Base-by-base conservation (phyloP, 2,113 vertebrate species). In the Hippocampus zosterae region DNA sequence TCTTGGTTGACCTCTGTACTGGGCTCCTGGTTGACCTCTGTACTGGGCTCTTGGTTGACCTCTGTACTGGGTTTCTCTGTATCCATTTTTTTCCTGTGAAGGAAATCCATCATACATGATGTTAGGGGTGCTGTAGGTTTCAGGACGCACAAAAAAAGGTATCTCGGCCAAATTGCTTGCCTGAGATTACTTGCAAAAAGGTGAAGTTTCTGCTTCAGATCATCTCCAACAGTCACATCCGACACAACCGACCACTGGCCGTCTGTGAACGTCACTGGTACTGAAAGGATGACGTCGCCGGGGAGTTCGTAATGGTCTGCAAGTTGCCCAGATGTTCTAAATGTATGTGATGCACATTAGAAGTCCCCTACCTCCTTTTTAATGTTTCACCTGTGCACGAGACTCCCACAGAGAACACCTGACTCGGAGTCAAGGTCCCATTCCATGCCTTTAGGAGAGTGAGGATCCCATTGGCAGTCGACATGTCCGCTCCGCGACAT, bases 321-420 rank as follows among this genome's bases (percentile, higher is more conserved):
- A 67, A 40, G 64, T 1, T 50, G 5, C 33, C 48, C 40, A 42
- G 62, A 57, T 10, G 23, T 19, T 25, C 16, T 5, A 65, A n/a
- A 65, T 15, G 25, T 23, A 11, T 59, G 18, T 63, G 8, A 23
- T 3, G 13, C 18, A 63, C 16, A 59, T 13, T 53, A 23, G n/a
- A 53, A 37, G 1, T 5, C 53, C 11, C 11, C n/a, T 1, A 8
- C 18, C 0, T 11, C 18, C 42, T 44, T 27, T 27, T 68, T 3
- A 57, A 13, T 48, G n/a, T 53, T 18, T 60, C 88, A 96, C 97
- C 96, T 92, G 91, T 57, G 76, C 88, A 94, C 42, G 88, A 5
- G 7, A 96, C 65, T 52, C 96, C 95, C 56, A 95, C 23, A n/a
- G 96, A 99, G 69, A 95, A 25, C 0, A 94, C 78, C 74, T 93